Percentiles rank a stretch among this genome's conserved stretches.
Evolutionary conservation across 2,113 vertebrate genomes (phyloP).

Genomic region (Glareola pratincola): DNA sequence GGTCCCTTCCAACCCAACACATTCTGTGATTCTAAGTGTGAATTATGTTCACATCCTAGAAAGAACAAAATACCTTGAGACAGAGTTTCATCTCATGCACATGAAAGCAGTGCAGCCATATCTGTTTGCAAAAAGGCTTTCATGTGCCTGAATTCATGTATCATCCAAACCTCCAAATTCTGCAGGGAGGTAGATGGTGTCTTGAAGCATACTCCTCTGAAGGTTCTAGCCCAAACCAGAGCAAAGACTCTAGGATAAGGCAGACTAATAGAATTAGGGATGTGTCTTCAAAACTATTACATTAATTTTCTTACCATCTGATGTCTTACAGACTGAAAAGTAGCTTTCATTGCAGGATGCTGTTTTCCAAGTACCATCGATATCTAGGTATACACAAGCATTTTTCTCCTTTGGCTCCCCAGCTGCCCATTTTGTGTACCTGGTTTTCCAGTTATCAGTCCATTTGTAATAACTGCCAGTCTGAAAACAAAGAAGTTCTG

Average conservation of each 20-base stretch:
- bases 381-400: conserved; percentile 83
- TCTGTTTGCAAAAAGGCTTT: neutral
- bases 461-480: conserved; percentile 77
- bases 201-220: neutral
- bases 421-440: conserved; percentile 79
- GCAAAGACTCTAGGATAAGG: neutral
- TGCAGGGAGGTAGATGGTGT: neutral
- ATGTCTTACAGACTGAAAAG: conserved; percentile 82
- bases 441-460: conserved; percentile 78
- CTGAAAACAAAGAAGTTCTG: conserved; percentile 52
- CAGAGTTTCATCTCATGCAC: neutral
- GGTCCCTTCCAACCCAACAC: too few species aligned
- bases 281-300: neutral
- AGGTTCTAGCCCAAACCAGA: neutral
- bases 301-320: conserved; percentile 72
- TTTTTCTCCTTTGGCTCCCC: conserved; percentile 78
- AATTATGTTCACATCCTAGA: neutral
- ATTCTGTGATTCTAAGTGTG: neutral
- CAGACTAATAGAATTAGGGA: neutral
- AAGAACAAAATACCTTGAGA: neutral
- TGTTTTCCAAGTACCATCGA: conserved; percentile 83
- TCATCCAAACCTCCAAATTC: neutral
- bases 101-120: neutral
- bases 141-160: neutral
- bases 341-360: conserved; percentile 76